Evolutionary conservation across 2,888 invertebrate species (phyloP).

Genomic region (Leptopilina myrica): DNA sequence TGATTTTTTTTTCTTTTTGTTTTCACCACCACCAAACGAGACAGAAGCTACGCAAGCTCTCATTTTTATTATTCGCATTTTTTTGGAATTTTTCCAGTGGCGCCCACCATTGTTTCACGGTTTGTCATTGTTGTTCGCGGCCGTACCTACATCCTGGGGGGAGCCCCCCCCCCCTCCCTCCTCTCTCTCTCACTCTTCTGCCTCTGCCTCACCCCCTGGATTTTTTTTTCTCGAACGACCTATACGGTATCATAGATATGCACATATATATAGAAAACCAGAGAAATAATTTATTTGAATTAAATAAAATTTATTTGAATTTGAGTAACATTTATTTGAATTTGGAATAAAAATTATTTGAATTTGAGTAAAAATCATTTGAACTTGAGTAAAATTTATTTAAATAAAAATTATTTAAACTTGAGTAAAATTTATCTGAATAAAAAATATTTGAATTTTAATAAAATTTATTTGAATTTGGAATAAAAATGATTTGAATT

Average conservation of each 20-base stretch:
- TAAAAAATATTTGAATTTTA: no score
- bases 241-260: constrained; percentile 22
- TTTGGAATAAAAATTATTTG: no score
- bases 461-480: no score
- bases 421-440: no score
- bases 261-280: not conserved
- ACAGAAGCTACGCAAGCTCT: constrained; percentile 65
- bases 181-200: no score
- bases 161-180: constrained; percentile 13
- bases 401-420: no score
- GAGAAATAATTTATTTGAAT: not conserved
- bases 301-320: no score
- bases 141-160: constrained; percentile 67
- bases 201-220: constrained; percentile 25
- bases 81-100: constrained; percentile 76
- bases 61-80: constrained; percentile 76
- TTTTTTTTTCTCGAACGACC: constrained; percentile 24
- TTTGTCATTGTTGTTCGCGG: constrained; percentile 75
- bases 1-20: constrained; percentile 46
- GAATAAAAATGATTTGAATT: no score
- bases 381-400: no score
- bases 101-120: constrained; percentile 76
- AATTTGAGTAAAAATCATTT: no score
- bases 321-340: no score
- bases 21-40: constrained; percentile 55